Evolutionary conservation across 23 tunicate species (phyloP), one percentile per base, ranked within the genome.

Genomic region (Trididemnum clinides): DNA sequence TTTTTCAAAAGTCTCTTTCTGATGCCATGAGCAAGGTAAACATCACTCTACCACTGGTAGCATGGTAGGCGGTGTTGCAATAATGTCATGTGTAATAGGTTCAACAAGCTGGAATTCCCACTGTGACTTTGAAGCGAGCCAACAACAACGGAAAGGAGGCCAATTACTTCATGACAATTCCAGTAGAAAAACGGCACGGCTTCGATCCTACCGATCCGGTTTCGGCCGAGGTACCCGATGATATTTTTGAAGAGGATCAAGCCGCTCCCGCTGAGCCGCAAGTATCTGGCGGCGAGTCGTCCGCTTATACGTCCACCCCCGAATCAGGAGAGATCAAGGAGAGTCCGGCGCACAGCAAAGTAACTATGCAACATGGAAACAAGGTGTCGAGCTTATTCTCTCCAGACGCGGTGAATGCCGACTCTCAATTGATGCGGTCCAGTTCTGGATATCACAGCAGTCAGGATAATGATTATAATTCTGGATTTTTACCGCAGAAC

Each of bases 11-110:
- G 37, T 90, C 97, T 1, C 65, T 92, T n/a, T 62, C 81, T 21
- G 91, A 87, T 83, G 97, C 97, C 0, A 79, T 92, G 63, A 39
- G 82, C 29, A 50, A 88, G 88, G 91, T 92, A 69, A 73, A 19
- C n/a, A n/a, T n/a, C n/a, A n/a, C n/a, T n/a, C n/a, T n/a, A n/a
- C n/a, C n/a, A n/a, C n/a, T n/a, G n/a, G n/a, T n/a, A n/a, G n/a
- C n/a, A n/a, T n/a, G n/a, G n/a, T n/a, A n/a, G n/a, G n/a, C n/a
- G n/a, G n/a, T n/a, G n/a, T n/a, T n/a, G n/a, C n/a, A n/a, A n/a
- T n/a, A n/a, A n/a, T n/a, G n/a, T n/a, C n/a, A n/a, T n/a, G n/a
- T n/a, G n/a, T n/a, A n/a, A n/a, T 44, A 10, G 54, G 10, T 15
- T 44, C 10, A 81, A 34, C 30, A 22, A 2, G 6, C 72, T 15